phyloP scores from a whole-genome alignment of 1,140 invertebrate genomes.

The Doryteuthis pealeii region DNA sequence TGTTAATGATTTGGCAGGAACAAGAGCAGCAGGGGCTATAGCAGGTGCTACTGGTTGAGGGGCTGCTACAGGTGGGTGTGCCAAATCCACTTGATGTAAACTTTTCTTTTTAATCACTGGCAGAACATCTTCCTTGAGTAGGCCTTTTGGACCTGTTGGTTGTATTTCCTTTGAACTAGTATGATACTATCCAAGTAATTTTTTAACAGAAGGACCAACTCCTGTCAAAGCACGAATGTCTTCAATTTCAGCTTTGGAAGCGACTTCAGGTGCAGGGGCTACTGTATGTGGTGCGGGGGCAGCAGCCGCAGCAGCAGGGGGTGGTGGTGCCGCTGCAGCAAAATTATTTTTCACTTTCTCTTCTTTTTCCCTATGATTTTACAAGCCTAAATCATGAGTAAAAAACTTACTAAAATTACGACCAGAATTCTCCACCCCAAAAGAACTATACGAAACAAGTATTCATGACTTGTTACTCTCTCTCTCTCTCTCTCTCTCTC shows the following conservation, averaged over 20 bases:
- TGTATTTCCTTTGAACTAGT: slow-evolving; percentile 62
- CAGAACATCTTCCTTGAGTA: slow-evolving; percentile 71
- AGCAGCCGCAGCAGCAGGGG: too few relatives aligned
- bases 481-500: too few relatives aligned
- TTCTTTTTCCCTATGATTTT: too few relatives aligned
- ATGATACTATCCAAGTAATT: slow-evolving; percentile 67
- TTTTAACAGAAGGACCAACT: slow-evolving; percentile 68
- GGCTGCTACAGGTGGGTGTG: slow-evolving; percentile 12
- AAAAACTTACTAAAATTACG: too few relatives aligned
- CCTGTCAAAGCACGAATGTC: slow-evolving; percentile 7
- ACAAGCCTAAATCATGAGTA: too few relatives aligned
- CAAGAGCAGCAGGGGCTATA: slow-evolving; percentile 14
- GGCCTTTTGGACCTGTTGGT: slow-evolving; percentile 66
- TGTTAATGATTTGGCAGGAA: background rate
- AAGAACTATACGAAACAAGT: too few relatives aligned
- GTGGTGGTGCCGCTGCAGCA: too few relatives aligned
- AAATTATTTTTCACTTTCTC: too few relatives aligned
- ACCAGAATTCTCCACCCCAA: too few relatives aligned
- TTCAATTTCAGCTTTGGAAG: too few relatives aligned
- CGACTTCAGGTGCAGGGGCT: background rate
- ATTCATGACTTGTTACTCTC: too few relatives aligned
- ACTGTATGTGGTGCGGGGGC: too few relatives aligned
- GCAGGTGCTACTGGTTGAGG: background rate
- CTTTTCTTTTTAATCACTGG: slow-evolving; percentile 66
- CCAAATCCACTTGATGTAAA: slow-evolving; percentile 59